Evolutionary conservation across 2,113 vertebrate species (phyloP).

Genomic region (Brachirus orientalis): DNA sequence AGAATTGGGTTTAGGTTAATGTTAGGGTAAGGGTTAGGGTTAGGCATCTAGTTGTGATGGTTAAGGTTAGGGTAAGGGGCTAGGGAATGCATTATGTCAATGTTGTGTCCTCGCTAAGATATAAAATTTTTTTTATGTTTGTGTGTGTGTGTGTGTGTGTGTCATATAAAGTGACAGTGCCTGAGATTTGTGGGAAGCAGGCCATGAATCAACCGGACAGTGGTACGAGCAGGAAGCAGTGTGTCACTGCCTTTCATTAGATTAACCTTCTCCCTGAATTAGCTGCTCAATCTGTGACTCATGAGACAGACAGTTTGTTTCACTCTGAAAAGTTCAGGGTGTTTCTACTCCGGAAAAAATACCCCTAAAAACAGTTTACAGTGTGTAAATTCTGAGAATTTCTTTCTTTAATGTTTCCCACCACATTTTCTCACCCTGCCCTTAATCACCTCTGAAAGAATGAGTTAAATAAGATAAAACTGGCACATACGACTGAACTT

Average conservation of each 20-base stretch:
- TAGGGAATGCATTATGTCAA: too few relatives aligned
- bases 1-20: too few relatives aligned
- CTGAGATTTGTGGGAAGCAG: constrained; percentile 24
- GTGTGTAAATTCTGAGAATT: neutral
- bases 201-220: constrained; percentile 43
- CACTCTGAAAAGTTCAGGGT: neutral
- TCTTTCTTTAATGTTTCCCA: neutral
- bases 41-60: too few relatives aligned
- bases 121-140: too few relatives aligned
- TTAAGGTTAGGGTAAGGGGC: too few relatives aligned
- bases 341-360: neutral
- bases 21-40: too few relatives aligned
- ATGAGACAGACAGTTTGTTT: constrained; percentile 3
- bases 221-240: constrained; percentile 31
- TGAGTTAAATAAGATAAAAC: neutral
- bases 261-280: constrained; percentile 36
- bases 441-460: too few relatives aligned
- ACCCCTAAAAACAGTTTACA: neutral
- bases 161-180: constrained; percentile 4
- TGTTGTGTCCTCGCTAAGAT: too few relatives aligned
- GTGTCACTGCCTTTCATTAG: constrained; percentile 44
- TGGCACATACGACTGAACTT: neutral
- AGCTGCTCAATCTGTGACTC: constrained; percentile 45
- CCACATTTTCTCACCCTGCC: neutral
- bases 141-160: constrained; percentile 9